Evolutionary conservation across 2,888 invertebrate species (phyloP), one percentile per base, ranked within the genome.

Genomic region (Calliopum simillimum): DNA sequence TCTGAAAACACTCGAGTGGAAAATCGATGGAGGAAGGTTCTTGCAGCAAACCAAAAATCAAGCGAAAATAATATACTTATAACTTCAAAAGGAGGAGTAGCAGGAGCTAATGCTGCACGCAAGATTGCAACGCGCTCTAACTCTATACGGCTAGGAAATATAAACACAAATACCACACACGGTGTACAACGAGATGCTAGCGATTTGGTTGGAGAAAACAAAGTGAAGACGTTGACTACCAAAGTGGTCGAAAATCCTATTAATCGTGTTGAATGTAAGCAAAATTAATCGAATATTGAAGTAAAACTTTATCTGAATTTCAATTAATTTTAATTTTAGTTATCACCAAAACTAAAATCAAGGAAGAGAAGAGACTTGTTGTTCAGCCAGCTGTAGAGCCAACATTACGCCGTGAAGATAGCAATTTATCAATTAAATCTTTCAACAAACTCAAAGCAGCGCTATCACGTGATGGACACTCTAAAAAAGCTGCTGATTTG

Each of bases 1-100:
- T 85, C 82, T 56, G 79, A 80, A 14, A 87, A 87, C 61, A 79
- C 86, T 13, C 84, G 85, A 41, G 86, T 86, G 41, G 86, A 86
- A 69, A 81, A 82, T 1, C 79, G 82, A 71, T 84, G 86, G 84
- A 85, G 83, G 70, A 85, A 84, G 58, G 74, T 77, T 49, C 71
- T 79, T 25, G 53, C 62, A 25, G 23, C 25, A 55, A 49, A 71
- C 4, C 49, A 69, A 53, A 67, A 62, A 56, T 25, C 47, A 70
- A 53, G 51, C 25, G 46, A 74, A 70, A 51, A 71, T 69, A 47
- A 71, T 51, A 43, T 49, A 44, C 71, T 21, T 8, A 1, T 5
- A n/a, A n/a, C n/a, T 8, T 8, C 33, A 33, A 33, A 33, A 8
- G 8, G 33, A 19, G 25, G 23, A 5, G 19, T 14, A 13, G 23